Percentiles rank a stretch among this genome's conserved stretches.
Evolutionary conservation across 2,113 vertebrate genomes (phyloP).

Genomic region (Aphyosemion australe): DNA sequence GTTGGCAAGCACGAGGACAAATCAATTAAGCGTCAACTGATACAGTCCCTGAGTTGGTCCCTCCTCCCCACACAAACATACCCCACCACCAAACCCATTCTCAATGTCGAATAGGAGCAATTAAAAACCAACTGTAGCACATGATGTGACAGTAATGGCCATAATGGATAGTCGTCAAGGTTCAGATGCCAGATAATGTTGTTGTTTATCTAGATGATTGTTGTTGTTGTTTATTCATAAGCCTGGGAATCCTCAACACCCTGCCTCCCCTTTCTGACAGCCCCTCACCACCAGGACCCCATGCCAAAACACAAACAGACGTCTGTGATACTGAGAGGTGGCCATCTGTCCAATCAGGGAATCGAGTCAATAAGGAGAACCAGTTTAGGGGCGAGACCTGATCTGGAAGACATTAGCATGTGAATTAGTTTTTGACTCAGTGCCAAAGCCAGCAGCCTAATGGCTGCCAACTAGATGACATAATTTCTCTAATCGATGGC

Average conservation of each 20-base stretch:
- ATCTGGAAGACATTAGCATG: conserved; percentile 80
- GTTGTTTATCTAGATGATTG: conserved; percentile 74
- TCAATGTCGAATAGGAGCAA: conserved; percentile 65
- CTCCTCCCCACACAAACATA: neutral
- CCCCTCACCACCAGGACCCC: conserved; percentile 28
- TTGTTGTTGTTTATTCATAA: conserved; percentile 76
- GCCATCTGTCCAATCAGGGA: conserved; percentile 81
- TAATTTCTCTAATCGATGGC: conserved; percentile 71
- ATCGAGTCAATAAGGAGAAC: conserved; percentile 76
- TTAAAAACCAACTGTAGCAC: conserved; percentile 71
- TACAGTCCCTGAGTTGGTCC: conserved; percentile 43
- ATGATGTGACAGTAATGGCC: conserved; percentile 75
- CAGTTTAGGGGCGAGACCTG: conserved; percentile 77
- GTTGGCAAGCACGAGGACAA: conserved; percentile 68
- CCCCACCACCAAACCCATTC: conserved; percentile 16
- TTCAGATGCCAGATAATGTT: conserved; percentile 74
- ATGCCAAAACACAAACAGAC: conserved; percentile 68
- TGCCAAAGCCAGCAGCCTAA: conserved; percentile 73
- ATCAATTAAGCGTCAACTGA: conserved; percentile 72
- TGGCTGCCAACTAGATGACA: conserved; percentile 74
- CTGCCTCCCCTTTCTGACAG: conserved; percentile 10
- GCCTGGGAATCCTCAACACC: conserved; percentile 27
- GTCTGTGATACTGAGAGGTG: conserved; percentile 73
- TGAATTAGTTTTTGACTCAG: conserved; percentile 76
- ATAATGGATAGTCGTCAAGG: conserved; percentile 74